These are phyloP conservation scores for Catamblyrhynchus diadema DNA, from an alignment of 2,797 vertebrate species.

Conservation along the genomic window DNA sequence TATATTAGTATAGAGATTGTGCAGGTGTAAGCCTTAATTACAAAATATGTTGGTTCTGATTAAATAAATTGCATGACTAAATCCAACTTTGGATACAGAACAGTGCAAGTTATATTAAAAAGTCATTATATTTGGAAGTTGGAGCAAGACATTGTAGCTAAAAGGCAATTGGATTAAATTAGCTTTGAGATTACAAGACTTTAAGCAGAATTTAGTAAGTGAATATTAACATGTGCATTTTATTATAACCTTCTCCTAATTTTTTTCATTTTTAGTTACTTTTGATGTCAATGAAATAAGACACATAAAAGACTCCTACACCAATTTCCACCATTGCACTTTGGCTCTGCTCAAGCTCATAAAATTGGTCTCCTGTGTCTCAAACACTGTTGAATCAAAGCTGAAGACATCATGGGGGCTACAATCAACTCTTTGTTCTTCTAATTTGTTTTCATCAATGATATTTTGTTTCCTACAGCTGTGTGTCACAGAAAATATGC, in stretches of 20 bases:
- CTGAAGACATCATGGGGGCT: slow-evolving; percentile 18
- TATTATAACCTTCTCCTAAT: slow-evolving; percentile 39
- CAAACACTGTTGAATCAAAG: slow-evolving; percentile 57
- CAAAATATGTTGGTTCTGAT: slow-evolving; percentile 51
- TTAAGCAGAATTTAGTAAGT: slow-evolving; percentile 69
- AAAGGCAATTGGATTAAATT: slow-evolving; percentile 73
- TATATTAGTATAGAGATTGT: not conserved
- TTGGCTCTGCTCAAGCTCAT: slow-evolving; percentile 12
- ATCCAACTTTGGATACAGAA: slow-evolving; percentile 62
- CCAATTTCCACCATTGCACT: not conserved
- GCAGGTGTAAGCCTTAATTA: slow-evolving; percentile 54
- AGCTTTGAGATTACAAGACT: slow-evolving; percentile 67
- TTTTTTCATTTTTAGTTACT: slow-evolving; percentile 36
- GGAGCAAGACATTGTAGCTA: slow-evolving; percentile 65
- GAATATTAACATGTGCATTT: slow-evolving; percentile 66
- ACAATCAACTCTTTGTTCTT: slow-evolving; percentile 54
- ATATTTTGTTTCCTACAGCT: slow-evolving; percentile 55
- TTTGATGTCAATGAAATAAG: slow-evolving; percentile 24
- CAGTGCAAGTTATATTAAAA: slow-evolving; percentile 70
- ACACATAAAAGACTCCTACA: slow-evolving; percentile 52
- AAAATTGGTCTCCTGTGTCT: slow-evolving; percentile 31
- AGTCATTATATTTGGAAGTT: slow-evolving; percentile 71
- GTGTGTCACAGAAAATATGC: slow-evolving; percentile 42
- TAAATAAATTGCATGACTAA: slow-evolving; percentile 67
- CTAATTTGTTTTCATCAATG: slow-evolving; percentile 51